Evolutionary conservation across 2,888 invertebrate species (phyloP), one percentile per base, ranked within the genome.

Genomic region (Ichneumoninae sp.): DNA sequence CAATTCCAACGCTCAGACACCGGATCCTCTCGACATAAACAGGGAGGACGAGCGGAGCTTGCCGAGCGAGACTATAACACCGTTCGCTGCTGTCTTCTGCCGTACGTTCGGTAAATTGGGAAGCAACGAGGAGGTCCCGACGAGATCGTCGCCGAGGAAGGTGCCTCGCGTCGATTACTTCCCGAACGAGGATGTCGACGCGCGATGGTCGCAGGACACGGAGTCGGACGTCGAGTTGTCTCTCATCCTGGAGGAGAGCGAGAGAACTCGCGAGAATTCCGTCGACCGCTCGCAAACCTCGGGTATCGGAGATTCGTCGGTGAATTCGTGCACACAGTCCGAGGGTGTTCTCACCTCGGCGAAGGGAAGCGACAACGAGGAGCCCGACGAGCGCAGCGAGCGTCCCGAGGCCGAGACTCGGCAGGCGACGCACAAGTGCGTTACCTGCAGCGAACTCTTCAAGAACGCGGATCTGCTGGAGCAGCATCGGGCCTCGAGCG

Each of bases 371-470:
- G 40, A 19, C 8, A 26, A 69, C 10, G 54, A 47, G 13, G 44
- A 70, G 30, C 54, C 47, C 54, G 79, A 52, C n/a, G 77, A 71
- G 63, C 63, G 50, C 54, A 70, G 44, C 22, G 71, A 71, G 63
- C 63, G 50, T 26, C 22, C 63, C 8, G 74, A 81, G 19, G 44
- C 60, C 33, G 44, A 19, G 19, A 33, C 33, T 33, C 33, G 0
- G 33, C 33, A 33, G 19, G 13, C 26, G 2, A 22, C 0, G n/a
- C 81, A 83, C 44, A 85, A 60, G 44, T 89, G 89, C 60, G 68
- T 70, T 3, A 68, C 60, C 22, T 89, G 89, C 50, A 68, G 68
- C 36, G n/a, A 6, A 6, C 22, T 10, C 3, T 88, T 86, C 33
- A 40, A 81, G n/a, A n/a, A 76, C 22, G 60, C 54, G 10, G 5